Conservation (phyloP, 2,888 invertebrate genomes). For the Dichetophora obliterata region DNA sequence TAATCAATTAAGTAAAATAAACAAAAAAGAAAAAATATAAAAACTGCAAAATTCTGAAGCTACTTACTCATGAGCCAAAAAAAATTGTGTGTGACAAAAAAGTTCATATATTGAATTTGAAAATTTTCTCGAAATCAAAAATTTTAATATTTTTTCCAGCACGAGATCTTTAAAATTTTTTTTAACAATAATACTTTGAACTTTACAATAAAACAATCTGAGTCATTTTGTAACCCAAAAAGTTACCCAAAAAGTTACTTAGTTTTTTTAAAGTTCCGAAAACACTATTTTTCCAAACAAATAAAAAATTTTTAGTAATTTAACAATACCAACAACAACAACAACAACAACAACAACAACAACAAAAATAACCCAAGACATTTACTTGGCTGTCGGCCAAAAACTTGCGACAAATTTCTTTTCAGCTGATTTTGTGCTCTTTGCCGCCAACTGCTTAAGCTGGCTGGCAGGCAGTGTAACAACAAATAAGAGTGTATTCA, state of each 20-base stretch:
- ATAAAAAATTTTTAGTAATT: not conserved
- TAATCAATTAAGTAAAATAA: no score
- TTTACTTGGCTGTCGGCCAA: not conserved
- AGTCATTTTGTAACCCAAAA: no score
- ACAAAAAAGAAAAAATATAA: not conserved
- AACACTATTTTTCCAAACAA: not conserved
- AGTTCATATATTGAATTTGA: no score
- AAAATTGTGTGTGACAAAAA: not conserved
- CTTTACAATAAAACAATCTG: no score
- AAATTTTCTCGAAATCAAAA: no score
- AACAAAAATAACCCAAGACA: not conserved
- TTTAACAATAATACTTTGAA: no score
- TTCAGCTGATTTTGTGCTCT: not conserved
- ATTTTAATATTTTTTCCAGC: no score
- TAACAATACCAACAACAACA: not conserved
- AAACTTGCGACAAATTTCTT: conserved; percentile 20
- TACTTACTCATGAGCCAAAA: not conserved
- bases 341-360: not conserved
- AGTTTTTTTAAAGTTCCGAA: not conserved
- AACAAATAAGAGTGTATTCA: not conserved
- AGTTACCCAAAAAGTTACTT: no score
- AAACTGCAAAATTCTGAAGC: not conserved
- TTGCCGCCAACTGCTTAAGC: not conserved
- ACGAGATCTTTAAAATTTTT: no score
- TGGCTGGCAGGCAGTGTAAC: not conserved